Conservation (phyloP, 2,113 vertebrate genomes). For the Odobenus rosmarus region DNA sequence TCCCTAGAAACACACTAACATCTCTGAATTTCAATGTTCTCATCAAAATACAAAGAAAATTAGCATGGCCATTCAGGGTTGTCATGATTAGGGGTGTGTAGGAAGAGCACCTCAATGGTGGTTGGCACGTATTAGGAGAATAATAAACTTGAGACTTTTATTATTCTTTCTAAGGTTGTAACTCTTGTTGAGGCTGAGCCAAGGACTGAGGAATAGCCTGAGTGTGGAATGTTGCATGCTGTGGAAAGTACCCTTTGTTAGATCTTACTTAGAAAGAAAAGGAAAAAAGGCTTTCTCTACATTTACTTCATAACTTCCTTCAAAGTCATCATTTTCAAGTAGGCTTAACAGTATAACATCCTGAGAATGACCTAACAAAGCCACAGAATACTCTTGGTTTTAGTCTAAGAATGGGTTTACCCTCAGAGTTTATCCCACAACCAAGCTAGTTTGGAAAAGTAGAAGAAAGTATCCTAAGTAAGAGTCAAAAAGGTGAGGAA, state of each 20-base stretch:
- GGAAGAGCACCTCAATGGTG: neutral
- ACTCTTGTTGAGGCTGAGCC: neutral
- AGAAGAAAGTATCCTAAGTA: neutral
- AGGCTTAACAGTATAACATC: neutral
- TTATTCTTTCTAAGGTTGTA: neutral
- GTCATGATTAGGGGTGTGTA: neutral
- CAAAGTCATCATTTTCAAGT: slow-evolving; percentile 14
- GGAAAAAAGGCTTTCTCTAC: neutral
- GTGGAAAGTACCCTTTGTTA: neutral
- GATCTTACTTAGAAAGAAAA: neutral
- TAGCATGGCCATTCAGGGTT: neutral
- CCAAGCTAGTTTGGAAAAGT: neutral
- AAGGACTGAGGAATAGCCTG: neutral
- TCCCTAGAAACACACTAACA: neutral
- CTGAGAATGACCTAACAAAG: neutral
- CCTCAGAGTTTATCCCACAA: neutral
- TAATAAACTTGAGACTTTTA: neutral
- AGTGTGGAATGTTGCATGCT: neutral
- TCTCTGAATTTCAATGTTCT: neutral
- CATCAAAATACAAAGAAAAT: neutral
- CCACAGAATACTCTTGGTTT: neutral
- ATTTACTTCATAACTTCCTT: neutral
- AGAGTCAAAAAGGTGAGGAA: neutral
- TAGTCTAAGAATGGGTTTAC: neutral
- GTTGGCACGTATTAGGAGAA: neutral